Evolutionary conservation across 2,888 invertebrate genomes (phyloP), one percentile per base, ranked within the genome.

Genomic region (Pterostichus madidus): DNA sequence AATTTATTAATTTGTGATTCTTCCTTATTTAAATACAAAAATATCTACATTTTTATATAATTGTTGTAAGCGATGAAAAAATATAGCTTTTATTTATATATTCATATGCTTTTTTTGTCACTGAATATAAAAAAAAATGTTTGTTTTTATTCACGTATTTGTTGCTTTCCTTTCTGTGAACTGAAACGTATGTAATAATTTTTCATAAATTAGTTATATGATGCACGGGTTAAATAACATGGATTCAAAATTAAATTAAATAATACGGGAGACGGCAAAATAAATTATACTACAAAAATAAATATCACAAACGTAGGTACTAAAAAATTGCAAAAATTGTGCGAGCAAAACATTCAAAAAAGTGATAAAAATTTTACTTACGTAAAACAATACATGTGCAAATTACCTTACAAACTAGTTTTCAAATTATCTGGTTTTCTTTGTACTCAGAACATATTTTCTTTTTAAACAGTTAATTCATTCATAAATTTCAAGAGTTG

Each of bases 101-200:
- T 53, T 15, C 53, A 53, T 39, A n/a, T 24, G 24, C 24, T 24
- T 24, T 31, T 24, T 31, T 59, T 31, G 59, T 59, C 59, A 31
- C 31, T 64, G 64, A 64, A 64, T 64, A 64, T 35, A 64, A 64
- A 24, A 24, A 61, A 61, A 39, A 39, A 61, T 61, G 10, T 35
- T 64, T 61, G 10, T 13, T 64, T 59, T 59, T 13, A 64, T 64
- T 64, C 64, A 64, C 64, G 35, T 64, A 35, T 32, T 35, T 35
- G 64, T 32, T 64, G 64, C 35, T 32, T 64, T 64, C 64, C 13
- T 64, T 64, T 31, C n/a, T 64, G n/a, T 64, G 13, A 64, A 64
- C 64, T 64, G 64, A 32, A 64, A 59, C 17, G 5, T 35, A 59
- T 59, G 7, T 31, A 59, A 31, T 11, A 8, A 11, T 10, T 1